Base-by-base conservation (phyloP, 2,113 vertebrate genomes). In the Oreochromis tanganicae region DNA sequence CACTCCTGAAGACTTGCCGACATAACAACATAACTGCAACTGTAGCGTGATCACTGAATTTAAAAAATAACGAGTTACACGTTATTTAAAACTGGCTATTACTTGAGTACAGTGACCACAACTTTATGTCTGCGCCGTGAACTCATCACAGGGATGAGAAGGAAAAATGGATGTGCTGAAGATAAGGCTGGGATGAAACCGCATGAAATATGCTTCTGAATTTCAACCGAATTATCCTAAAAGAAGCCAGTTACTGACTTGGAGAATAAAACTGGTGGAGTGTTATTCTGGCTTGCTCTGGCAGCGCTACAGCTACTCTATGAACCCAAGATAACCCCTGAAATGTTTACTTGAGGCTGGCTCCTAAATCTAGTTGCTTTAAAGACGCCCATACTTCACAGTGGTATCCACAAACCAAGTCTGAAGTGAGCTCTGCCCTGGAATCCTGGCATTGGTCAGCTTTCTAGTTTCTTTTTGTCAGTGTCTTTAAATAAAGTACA, bases 11-110 rank as follows among this genome's bases (percentile, higher is more conserved):
- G 34, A 66, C 61, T n/a, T 36, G 32, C 32, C 0, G 4, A 36
- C 0, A 6, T 38, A 8, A 38, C 0, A 66, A 66, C 3, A 0
- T 38, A 2, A 66, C 17, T 66, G 17, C 61, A 66, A 21, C 61
- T 66, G 19, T 38, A 21, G 19, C 10, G 19, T 38, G 10, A 66
- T 66, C 10, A 13, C 17, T 13, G 61, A 66, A 21, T n/a, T 36
- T 1, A 66, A 66, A 34, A 63, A 66, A n/a, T 7, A n/a, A 66
- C 34, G n/a, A 21, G 17, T 66, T 66, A 0, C 36, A 5, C 1
- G 0, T 66, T 66, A n/a, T 66, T 66, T 38, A 66, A 66, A 66
- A 66, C 6, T 5, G 0, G 34, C 10, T 38, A 19, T 19, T 66
- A 21, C 38, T 46, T 73, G 0, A 73, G 38, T 46, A 11, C 0